Evolutionary conservation across 2,888 invertebrate species (phyloP).

Genomic region (Macrophya annulata): DNA sequence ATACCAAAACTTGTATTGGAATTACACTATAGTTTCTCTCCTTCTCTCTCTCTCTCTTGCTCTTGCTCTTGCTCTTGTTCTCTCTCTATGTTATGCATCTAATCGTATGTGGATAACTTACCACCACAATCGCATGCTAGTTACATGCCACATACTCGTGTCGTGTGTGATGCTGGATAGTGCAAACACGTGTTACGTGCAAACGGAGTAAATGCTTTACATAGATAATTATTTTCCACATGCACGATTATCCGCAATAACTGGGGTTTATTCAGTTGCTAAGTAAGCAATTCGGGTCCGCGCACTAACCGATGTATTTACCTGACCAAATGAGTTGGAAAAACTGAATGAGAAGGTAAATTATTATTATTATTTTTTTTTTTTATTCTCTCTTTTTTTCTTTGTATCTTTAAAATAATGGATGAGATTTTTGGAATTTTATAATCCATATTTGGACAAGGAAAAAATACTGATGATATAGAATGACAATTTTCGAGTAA

Average conservation of each 20-base stretch:
- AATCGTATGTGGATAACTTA: conserved; percentile 14
- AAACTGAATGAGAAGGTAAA: neutral
- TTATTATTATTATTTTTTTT: too few species aligned
- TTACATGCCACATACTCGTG: conserved; percentile 31
- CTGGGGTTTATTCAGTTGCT: neutral
- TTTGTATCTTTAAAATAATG: neutral
- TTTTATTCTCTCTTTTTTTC: neutral
- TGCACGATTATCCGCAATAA: neutral
- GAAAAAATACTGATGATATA: neutral
- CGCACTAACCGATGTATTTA: neutral
- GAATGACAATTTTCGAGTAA: conserved; percentile 22
- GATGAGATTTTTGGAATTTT: neutral
- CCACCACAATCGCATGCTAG: neutral
- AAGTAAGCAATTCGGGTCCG: neutral
- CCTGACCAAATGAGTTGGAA: neutral
- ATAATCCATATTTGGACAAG: neutral
- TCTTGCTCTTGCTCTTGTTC: neutral
- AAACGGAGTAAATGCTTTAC: conserved; percentile 21
- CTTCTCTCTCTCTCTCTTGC: neutral
- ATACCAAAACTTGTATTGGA: conserved; percentile 34
- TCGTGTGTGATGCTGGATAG: conserved; percentile 13
- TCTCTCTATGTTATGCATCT: neutral
- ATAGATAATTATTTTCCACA: conserved; percentile 1
- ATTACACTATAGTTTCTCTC: neutral
- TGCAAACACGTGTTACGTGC: conserved; percentile 40